These are phyloP conservation scores for Plebejus melissa DNA, from an alignment of 2,888 invertebrate species.

Conservation along the genomic window DNA sequence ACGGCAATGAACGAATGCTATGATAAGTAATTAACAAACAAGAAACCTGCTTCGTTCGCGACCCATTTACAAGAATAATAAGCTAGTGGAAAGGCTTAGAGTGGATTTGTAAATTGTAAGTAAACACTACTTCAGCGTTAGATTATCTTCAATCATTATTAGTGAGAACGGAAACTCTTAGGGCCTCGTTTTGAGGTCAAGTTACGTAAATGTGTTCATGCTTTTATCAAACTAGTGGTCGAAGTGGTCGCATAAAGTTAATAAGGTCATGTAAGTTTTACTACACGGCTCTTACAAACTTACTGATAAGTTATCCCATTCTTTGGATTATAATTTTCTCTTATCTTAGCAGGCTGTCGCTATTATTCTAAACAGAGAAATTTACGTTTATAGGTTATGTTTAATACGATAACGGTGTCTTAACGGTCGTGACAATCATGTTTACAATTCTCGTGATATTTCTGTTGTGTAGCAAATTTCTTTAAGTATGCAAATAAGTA, in stretches of 20 bases:
- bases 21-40: slow-evolving; percentile 10
- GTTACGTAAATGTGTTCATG: slow-evolving; percentile 38
- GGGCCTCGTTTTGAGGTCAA: slow-evolving; percentile 42
- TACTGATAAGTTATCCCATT: background rate
- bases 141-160: slow-evolving; percentile 42
- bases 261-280: slow-evolving; percentile 62
- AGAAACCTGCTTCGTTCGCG: background rate
- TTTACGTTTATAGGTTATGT: background rate
- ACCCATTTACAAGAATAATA: slow-evolving; percentile 18
- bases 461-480: background rate
- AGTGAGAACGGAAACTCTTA: slow-evolving; percentile 41
- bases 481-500: background rate
- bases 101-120: slow-evolving; percentile 30
- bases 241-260: slow-evolving; percentile 67
- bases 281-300: slow-evolving; percentile 42
- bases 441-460: slow-evolving; percentile 6
- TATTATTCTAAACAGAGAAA: background rate
- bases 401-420: slow-evolving; percentile 10
- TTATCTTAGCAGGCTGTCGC: background rate
- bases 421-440: slow-evolving; percentile 7
- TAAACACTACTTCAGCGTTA: slow-evolving; percentile 38
- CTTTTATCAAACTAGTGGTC: slow-evolving; percentile 58
- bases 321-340: background rate
- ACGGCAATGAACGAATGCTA: slow-evolving; percentile 6
- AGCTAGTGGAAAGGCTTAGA: background rate